Evolutionary conservation across 1,140 invertebrate genomes (phyloP).

Genomic region (Drosophila suzukii): DNA sequence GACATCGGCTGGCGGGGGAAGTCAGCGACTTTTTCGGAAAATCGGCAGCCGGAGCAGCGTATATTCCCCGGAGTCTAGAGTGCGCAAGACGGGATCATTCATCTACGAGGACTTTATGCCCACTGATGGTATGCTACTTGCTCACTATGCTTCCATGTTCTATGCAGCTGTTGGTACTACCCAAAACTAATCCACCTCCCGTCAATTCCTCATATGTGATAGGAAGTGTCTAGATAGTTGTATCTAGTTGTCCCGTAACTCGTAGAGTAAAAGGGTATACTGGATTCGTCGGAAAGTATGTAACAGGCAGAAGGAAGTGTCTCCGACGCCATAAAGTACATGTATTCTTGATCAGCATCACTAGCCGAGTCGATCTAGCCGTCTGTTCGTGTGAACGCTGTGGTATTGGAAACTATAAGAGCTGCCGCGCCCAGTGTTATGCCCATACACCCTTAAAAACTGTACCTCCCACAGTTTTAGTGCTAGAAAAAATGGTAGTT

Average conservation of each 20-base stretch:
- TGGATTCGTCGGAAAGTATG: too few species aligned
- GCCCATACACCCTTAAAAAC: too few species aligned
- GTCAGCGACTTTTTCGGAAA: slow-evolving; percentile 98
- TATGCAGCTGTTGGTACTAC: slow-evolving; percentile 28
- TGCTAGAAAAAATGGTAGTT: too few species aligned
- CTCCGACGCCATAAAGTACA: too few species aligned
- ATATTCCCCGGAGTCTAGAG: slow-evolving; percentile 97
- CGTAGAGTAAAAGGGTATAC: too few species aligned
- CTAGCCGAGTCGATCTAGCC: too few species aligned
- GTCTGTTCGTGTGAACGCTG: too few species aligned
- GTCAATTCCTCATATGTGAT: background rate
- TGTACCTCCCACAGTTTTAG: too few species aligned
- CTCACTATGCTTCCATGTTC: slow-evolving; percentile 37
- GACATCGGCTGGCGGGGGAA: slow-evolving; percentile 98
- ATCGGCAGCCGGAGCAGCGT: slow-evolving; percentile 99
- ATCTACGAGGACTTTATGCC: slow-evolving; percentile 99
- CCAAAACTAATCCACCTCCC: background rate
- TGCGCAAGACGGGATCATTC: slow-evolving; percentile 98
- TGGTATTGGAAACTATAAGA: too few species aligned
- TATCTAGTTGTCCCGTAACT: background rate
- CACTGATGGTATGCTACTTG: slow-evolving; percentile 93
- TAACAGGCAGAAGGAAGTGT: too few species aligned
- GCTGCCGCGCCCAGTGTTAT: too few species aligned
- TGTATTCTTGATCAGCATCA: too few species aligned
- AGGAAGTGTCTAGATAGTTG: background rate